These are phyloP conservation scores for Dorcus hopei DNA, from an alignment of 2,888 invertebrate species.

Conservation along the genomic window DNA sequence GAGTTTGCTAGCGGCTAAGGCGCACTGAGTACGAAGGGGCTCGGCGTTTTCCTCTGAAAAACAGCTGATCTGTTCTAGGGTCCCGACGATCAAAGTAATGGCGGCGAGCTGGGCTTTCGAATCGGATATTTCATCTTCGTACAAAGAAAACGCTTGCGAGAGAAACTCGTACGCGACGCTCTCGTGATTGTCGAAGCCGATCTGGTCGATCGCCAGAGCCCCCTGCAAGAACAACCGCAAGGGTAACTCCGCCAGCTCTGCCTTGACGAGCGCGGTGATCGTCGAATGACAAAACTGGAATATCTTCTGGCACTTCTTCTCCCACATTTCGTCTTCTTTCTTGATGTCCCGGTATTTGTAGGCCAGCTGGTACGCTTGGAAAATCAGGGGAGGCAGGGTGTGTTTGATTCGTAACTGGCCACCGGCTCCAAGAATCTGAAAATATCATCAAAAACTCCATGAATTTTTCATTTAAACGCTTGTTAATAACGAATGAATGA, in stretches of 20 bases:
- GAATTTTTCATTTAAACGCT: too few species aligned
- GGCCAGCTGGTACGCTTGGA: conserved; percentile 88
- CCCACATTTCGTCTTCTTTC: conserved; percentile 94
- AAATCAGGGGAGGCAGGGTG: conserved; percentile 91
- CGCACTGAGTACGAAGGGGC: conserved; percentile 93
- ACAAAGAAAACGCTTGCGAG: conserved; percentile 92
- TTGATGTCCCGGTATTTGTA: conserved; percentile 75
- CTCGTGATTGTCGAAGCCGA: conserved; percentile 92
- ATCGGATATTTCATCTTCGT: conserved; percentile 98
- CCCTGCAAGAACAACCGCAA: conserved; percentile 93
- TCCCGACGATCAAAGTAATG: conserved; percentile 92
- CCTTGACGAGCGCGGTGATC: conserved; percentile 90
- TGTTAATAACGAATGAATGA: too few species aligned
- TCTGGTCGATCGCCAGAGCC: conserved; percentile 87
- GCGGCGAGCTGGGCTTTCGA: conserved; percentile 95
- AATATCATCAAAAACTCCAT: too few species aligned
- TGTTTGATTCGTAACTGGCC: conserved; percentile 85
- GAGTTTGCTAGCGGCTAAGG: conserved; percentile 91
- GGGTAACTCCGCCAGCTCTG: conserved; percentile 91
- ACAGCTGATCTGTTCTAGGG: conserved; percentile 91
- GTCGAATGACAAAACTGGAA: conserved; percentile 98
- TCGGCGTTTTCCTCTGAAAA: conserved; percentile 97
- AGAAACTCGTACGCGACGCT: conserved; percentile 98
- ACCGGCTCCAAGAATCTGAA: conserved; percentile 74
- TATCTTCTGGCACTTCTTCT: conserved; percentile 96